phyloP scores from a whole-genome alignment of 2,888 invertebrate species.

The Brachyopa scutellaris region DNA sequence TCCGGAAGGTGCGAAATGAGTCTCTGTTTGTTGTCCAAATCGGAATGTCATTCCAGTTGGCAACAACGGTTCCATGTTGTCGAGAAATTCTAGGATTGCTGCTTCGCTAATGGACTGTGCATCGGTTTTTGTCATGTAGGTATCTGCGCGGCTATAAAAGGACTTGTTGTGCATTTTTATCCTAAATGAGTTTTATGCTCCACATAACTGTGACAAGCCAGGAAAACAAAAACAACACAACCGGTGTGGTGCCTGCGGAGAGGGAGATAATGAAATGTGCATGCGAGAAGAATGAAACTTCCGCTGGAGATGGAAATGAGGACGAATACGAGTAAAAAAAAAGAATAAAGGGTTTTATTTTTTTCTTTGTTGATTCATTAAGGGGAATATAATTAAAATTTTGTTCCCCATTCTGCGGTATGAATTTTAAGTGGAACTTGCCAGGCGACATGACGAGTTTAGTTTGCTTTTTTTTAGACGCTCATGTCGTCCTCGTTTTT shows the following conservation, averaged over 20 bases:
- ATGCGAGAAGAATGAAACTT: slow-evolving; percentile 55
- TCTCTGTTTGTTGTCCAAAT: slow-evolving; percentile 64
- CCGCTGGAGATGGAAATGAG: slow-evolving; percentile 65
- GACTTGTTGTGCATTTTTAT: slow-evolving; percentile 71
- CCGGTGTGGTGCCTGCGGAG: neutral
- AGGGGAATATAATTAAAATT: slow-evolving; percentile 69
- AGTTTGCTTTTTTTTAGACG: too few relatives aligned
- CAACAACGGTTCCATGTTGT: slow-evolving; percentile 39
- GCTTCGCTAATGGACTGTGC: slow-evolving; percentile 60
- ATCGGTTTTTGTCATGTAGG: slow-evolving; percentile 9
- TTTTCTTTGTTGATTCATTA: slow-evolving; percentile 64
- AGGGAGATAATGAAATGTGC: slow-evolving; percentile 66
- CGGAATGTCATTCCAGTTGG: slow-evolving; percentile 64
- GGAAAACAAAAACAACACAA: slow-evolving; percentile 30
- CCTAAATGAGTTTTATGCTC: slow-evolving; percentile 70
- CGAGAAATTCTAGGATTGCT: slow-evolving; percentile 46
- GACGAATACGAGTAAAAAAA: slow-evolving; percentile 35
- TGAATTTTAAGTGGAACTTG: slow-evolving; percentile 70
- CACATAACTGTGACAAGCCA: slow-evolving; percentile 66
- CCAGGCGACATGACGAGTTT: slow-evolving; percentile 62
- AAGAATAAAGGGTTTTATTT: slow-evolving; percentile 9
- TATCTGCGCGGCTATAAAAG: slow-evolving; percentile 59
- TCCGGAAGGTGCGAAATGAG: slow-evolving; percentile 60
- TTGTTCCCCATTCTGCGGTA: slow-evolving; percentile 65
- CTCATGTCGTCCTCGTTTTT: too few relatives aligned